A percentile compares a stretch with the other conserved stretches of the same genome.
These are phyloP conservation scores for Ancistrus triradiatus DNA, from an alignment of 2,113 vertebrate genomes.

Conservation along the genomic window DNA sequence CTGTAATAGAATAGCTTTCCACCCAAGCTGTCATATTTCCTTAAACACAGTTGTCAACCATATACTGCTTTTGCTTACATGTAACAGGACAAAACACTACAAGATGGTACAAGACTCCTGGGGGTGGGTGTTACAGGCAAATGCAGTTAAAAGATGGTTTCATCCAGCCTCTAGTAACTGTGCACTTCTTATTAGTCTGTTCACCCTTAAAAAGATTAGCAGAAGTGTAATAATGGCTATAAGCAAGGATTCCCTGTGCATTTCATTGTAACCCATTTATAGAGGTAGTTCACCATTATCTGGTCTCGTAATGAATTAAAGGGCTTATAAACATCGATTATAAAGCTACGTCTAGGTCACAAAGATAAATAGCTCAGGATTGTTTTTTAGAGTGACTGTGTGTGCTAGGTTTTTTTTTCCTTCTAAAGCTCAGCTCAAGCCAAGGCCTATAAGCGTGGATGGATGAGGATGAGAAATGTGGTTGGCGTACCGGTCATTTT, in stretches of 20 bases:
- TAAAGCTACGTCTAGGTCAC: slow-evolving; percentile 35
- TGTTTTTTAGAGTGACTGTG: slow-evolving; percentile 17
- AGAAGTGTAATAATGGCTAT: slow-evolving; percentile 31
- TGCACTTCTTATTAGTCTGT: slow-evolving; percentile 4
- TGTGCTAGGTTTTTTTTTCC: slow-evolving; percentile 49
- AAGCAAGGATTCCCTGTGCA: slow-evolving; percentile 44
- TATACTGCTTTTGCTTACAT: background rate
- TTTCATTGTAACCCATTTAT: slow-evolving; percentile 59
- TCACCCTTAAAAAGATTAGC: slow-evolving; percentile 20
- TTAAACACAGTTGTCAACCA: background rate
- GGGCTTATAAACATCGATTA: slow-evolving; percentile 58
- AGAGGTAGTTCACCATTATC: slow-evolving; percentile 44
- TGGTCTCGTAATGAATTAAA: slow-evolving; percentile 54
- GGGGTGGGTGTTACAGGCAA: slow-evolving; percentile 21
- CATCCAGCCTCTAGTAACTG: background rate
- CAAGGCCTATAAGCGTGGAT: slow-evolving; percentile 39
- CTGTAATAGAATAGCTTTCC: background rate
- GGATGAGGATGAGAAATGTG: slow-evolving; percentile 16
- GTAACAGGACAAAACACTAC: background rate
- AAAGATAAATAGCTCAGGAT: slow-evolving; percentile 71
- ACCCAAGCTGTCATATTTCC: background rate
- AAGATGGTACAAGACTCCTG: background rate
- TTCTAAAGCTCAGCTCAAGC: slow-evolving; percentile 39
- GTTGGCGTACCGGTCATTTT: slow-evolving; percentile 14
- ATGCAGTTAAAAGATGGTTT: background rate